A percentile compares a stretch with the other conserved stretches of the same genome.
These are phyloP conservation scores for Odontophorus gujanensis DNA, from an alignment of 2,113 vertebrate genomes.

Conservation along the genomic window DNA sequence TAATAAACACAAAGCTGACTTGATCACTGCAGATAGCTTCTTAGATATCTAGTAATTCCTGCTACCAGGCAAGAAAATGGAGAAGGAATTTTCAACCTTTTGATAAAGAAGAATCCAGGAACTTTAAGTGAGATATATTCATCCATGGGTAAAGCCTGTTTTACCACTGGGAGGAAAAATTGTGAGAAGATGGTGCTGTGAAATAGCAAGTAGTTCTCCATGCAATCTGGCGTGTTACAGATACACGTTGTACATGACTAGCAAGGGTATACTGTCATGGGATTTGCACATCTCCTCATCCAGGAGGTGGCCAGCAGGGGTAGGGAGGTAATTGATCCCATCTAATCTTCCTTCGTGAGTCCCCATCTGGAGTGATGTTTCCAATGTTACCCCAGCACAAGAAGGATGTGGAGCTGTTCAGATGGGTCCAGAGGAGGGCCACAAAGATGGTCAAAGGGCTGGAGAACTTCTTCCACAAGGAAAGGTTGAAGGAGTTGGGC, in stretches of 20 bases:
- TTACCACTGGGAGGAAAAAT: neutral
- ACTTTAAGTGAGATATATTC: neutral
- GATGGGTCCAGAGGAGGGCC: no score
- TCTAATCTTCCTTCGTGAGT: no score
- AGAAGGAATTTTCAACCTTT: neutral
- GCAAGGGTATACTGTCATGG: no score
- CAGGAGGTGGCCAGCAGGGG: no score
- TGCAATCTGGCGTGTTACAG: neutral
- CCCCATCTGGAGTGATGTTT: no score
- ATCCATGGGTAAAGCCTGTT: neutral
- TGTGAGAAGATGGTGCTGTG: neutral
- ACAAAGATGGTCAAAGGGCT: no score
- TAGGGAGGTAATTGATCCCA: no score
- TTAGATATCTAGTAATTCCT: neutral
- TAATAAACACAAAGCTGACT: neutral
- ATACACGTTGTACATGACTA: no score
- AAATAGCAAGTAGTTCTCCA: neutral
- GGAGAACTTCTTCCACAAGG: no score
- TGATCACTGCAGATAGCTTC: accelerated
- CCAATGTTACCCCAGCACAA: no score
- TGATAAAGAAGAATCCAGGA: neutral
- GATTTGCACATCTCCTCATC: neutral
- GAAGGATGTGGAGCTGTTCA: no score
- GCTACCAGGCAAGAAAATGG: neutral
- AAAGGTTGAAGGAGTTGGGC: no score